phyloP scores from a whole-genome alignment of 1,140 invertebrate species.

The Papilio helenus region DNA sequence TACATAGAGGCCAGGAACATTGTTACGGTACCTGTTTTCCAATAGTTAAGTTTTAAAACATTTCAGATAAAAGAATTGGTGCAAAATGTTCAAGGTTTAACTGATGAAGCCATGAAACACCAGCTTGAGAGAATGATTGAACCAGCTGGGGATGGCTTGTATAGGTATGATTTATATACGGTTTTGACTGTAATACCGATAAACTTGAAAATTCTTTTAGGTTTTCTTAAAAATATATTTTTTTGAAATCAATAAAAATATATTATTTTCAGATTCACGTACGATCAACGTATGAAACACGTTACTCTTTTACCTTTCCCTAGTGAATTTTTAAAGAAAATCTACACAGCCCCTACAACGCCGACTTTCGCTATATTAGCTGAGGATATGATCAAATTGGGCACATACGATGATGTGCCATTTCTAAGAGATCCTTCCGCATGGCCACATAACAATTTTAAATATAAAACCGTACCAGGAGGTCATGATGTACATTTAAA shows the following conservation, averaged over 20 bases:
- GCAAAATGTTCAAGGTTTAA: conserved; percentile 44
- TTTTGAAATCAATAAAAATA: too few species aligned
- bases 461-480: conserved; percentile 49
- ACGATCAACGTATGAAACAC: conserved; percentile 65
- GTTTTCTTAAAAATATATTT: background rate
- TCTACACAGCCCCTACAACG: conserved; percentile 50
- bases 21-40: background rate
- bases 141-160: conserved; percentile 49
- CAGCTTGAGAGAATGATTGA: conserved; percentile 47
- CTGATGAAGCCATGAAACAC: conserved; percentile 44
- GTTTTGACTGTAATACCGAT: too few species aligned
- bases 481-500: conserved; percentile 52
- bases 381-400: conserved; percentile 42
- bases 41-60: background rate
- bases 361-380: conserved; percentile 59
- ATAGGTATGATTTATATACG: conserved; percentile 47
- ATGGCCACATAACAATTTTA: conserved; percentile 60
- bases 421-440: conserved; percentile 53
- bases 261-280: conserved; percentile 62
- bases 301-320: conserved; percentile 53
- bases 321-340: conserved; percentile 43
- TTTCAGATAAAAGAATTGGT: conserved; percentile 50
- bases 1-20: background rate
- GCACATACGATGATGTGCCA: conserved; percentile 44
- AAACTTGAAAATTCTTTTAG: too few species aligned